Evolutionary conservation across 2,888 invertebrate genomes (phyloP).

Genomic region (Helleia helle): DNA sequence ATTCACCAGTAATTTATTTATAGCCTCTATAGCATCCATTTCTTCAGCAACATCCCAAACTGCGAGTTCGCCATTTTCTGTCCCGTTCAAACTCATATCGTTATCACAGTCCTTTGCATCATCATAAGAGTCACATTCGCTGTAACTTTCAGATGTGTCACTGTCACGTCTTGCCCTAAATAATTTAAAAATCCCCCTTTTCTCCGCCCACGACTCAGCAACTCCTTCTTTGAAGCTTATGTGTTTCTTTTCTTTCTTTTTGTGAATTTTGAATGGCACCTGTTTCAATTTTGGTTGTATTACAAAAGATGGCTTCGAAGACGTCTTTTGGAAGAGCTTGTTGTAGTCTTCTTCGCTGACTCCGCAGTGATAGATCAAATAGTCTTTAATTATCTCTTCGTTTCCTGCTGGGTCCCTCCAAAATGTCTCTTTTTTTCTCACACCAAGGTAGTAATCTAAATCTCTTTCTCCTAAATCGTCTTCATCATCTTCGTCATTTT

Average conservation of each 20-base stretch:
- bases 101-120: conserved; percentile 16
- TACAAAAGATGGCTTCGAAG: conserved; percentile 31
- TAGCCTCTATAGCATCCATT: conserved; percentile 12
- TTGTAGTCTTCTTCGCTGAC: conserved; percentile 57
- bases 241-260: conserved; percentile 35
- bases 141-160: conserved; percentile 62
- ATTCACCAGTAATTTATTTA: conserved; percentile 17
- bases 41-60: conserved; percentile 2
- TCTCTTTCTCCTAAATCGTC: conserved; percentile 51
- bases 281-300: conserved; percentile 48
- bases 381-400: conserved; percentile 60
- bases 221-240: conserved; percentile 33
- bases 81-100: conserved; percentile 7
- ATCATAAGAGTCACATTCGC: conserved; percentile 53
- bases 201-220: conserved; percentile 52
- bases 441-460: conserved; percentile 58
- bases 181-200: conserved; percentile 49
- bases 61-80: conserved; percentile 8
- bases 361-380: conserved; percentile 56
- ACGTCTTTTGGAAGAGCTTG: conserved; percentile 33
- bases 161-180: conserved; percentile 51
- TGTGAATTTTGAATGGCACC: conserved; percentile 63
- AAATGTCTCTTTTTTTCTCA: conserved; percentile 48
- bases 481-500: conserved; percentile 21
- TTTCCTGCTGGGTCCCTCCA: conserved; percentile 57